Base-by-base conservation (phyloP, 2,113 vertebrate species). In the Pangasianodon gigas region DNA sequence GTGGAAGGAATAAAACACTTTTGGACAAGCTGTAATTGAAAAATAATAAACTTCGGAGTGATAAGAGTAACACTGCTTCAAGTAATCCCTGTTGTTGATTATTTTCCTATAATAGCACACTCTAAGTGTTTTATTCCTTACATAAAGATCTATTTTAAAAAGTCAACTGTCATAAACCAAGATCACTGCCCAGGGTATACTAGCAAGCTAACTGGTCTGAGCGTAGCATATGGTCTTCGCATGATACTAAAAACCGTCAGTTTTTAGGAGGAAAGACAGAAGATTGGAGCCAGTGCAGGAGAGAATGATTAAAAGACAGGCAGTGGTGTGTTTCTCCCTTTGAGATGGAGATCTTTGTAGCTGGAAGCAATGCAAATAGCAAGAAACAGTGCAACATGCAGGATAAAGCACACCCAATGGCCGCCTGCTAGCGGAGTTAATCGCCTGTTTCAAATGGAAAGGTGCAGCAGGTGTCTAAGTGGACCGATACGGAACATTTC, bases 361-460 rank as follows among this genome's bases (percentile, higher is more conserved):
- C 44, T 24, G 29, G n/a, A 77, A 88, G 91, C 92, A 91, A 60
- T 84, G 93, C 92, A 94, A 95, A 95, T 93, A 90, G 94, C 94
- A 92, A 93, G 93, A 94, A 93, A 95, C 93, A 93, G 89, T 91
- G 89, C 90, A 93, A 92, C 91, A 89, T 19, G 89, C 41, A 8
- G 90, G 94, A 94, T 95, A 93, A 93, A 94, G 94, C 11, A 95
- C 94, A 94, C 92, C 93, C 93, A 95, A 95, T 95, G 92, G 92
- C 93, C 93, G 91, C 92, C 94, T 94, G 92, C 93, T 92, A 91
- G 90, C 91, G 71, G 92, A 91, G 93, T 93, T 95, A 96, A 95
- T 95, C 94, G 93, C 94, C 92, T 93, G 93, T 91, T 94, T 95
- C 94, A 80, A 51, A 80, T 51, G 46, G 77, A 80, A 80, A 51